Evolutionary conservation across 1,140 invertebrate genomes (phyloP), one percentile per base, ranked within the genome.

Genomic region (Mylabris phalerata): DNA sequence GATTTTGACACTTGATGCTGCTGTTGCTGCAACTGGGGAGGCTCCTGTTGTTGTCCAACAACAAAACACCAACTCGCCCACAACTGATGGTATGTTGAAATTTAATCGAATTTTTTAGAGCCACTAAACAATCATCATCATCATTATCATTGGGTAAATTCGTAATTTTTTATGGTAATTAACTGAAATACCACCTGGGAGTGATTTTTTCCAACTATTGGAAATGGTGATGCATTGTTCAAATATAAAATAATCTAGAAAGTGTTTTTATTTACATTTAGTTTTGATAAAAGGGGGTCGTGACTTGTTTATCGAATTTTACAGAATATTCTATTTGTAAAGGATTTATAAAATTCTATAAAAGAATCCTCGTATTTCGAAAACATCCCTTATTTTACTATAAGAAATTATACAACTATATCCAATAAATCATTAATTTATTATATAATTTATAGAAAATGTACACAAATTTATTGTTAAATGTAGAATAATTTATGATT

Each of bases 1-100:
- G 51, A 52, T 60, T 54, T 52, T 66, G 54, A 61, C 55, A 41
- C 43, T 58, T 26, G 50, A 52, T 52, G 45, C 50, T 39, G 48
- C 32, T 0, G 50, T 13, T 10, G 40, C 42, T 52, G 45, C 50
- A 11, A 26, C 32, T 5, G 32, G 32, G 7, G 32, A 32, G 32
- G 7, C 32, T 32, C 7, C 32, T 32, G 32, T 32, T 32, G 32
- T 32, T 32, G 9, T 42, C 11, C 10, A 56, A 56, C 32, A 49
- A 27, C 50, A 60, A 57, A 42, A 42, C 41, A 4, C 5, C 41
- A 42, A n/a, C 41, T 4, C 41, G 9, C 5, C 41, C 3, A 11
- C 41, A 4, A 10, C 4, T n/a, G 11, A 42, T 42, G 41, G 41
- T 42, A 42, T n/a, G 9, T n/a, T 42, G 4, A 7, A 7, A 7